A percentile compares a stretch with the other conserved stretches of the same genome.
Evolutionary conservation across 2,797 vertebrate species (phyloP).

Genomic region (Urophycis tenuis): DNA sequence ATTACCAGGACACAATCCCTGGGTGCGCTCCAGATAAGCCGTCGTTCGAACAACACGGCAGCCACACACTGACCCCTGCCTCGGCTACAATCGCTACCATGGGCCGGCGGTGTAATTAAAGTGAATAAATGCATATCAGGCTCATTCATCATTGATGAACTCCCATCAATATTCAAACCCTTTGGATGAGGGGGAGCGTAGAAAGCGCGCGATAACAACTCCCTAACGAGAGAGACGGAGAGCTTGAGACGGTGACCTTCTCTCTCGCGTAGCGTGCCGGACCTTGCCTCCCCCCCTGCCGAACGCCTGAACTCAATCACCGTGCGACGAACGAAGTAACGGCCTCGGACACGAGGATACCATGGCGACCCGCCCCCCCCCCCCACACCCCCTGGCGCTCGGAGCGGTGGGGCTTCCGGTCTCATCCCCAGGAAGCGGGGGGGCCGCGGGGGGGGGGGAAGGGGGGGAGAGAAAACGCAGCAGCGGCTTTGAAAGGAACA

Average conservation of each 20-base stretch:
- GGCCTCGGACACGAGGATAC: too few species aligned
- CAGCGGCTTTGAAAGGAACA: conserved; percentile 1
- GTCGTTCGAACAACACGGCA: neutral
- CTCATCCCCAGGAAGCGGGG: conserved; percentile 5
- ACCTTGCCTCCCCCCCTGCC: neutral
- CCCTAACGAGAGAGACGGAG: neutral
- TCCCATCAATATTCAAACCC: neutral
- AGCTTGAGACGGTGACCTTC: neutral
- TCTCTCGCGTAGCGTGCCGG: neutral
- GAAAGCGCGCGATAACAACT: neutral
- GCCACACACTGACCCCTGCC: neutral
- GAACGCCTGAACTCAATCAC: conserved; percentile 3
- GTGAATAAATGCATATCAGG: neutral
- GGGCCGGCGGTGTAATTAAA: neutral
- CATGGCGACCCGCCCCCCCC: too few species aligned
- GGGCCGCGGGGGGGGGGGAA: too few species aligned
- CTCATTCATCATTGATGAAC: neutral
- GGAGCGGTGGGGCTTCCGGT: conserved; percentile 15
- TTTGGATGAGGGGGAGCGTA: neutral
- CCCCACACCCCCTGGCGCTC: conserved; percentile 6
- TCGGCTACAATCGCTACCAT: neutral
- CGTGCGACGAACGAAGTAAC: neutral
- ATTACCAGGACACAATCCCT: neutral
- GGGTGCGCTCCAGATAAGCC: neutral
- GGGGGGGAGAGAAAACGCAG: conserved; percentile 9